Percentiles rank a stretch among this genome's conserved stretches.
These are phyloP conservation scores for Eupithecia exiguata DNA, from an alignment of 2,888 invertebrate genomes.

Conservation along the genomic window DNA sequence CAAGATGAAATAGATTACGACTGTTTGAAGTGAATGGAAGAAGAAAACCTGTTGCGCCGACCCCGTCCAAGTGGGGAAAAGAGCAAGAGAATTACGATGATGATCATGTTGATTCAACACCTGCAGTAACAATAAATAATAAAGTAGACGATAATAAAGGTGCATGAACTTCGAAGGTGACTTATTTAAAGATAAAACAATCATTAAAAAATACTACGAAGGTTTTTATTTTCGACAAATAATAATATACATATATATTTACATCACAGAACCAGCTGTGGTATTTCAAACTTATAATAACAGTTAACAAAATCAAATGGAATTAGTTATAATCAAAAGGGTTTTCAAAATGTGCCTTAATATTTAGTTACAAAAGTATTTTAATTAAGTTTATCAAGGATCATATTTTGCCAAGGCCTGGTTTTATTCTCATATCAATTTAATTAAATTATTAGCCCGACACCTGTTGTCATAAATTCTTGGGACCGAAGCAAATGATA, in stretches of 20 bases:
- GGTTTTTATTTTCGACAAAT: not conserved
- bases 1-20: too few relatives aligned
- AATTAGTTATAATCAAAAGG: not conserved
- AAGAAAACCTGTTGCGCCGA: too few relatives aligned
- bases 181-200: not conserved
- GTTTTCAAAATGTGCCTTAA: not conserved
- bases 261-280: slow-evolving; percentile 5
- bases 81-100: too few relatives aligned
- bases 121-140: not conserved
- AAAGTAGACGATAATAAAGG: not conserved
- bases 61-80: too few relatives aligned
- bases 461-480: not conserved
- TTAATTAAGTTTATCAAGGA: not conserved
- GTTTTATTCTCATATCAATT: not conserved
- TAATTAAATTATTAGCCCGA: not conserved
- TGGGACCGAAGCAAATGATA: not conserved
- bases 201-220: not conserved
- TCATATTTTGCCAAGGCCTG: not conserved
- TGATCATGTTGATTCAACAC: not conserved
- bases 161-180: not conserved
- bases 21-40: too few relatives aligned
- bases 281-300: not conserved
- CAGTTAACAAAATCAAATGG: not conserved
- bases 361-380: not conserved
- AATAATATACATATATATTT: not conserved